Evolutionary conservation across 1,140 invertebrate species (phyloP).

Genomic region (Eurytemora carolleeae): DNA sequence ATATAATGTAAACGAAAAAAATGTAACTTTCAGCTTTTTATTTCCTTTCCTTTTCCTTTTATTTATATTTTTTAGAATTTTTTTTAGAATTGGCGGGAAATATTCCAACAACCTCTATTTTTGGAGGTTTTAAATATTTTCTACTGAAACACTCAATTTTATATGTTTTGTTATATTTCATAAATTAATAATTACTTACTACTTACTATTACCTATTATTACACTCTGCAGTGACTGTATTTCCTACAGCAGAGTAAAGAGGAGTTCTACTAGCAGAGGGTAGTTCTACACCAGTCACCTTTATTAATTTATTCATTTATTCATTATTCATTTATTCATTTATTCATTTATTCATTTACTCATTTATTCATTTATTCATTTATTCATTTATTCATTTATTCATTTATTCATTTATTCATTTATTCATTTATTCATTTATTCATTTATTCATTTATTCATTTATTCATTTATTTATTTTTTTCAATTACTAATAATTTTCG

Average conservation of each 20-base stretch:
- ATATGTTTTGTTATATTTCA: too few relatives aligned
- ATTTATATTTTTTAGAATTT: too few relatives aligned
- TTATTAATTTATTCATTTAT: background rate
- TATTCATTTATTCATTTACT: background rate
- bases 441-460: background rate
- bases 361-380: background rate
- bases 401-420: background rate
- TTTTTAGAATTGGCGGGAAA: too few relatives aligned
- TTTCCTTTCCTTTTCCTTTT: too few relatives aligned
- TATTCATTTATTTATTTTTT: background rate
- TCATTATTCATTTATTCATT: background rate
- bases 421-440: background rate
- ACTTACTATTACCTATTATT: too few relatives aligned
- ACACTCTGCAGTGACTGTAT: background rate
- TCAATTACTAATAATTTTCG: background rate
- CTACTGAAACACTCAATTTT: too few relatives aligned
- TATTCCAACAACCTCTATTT: too few relatives aligned
- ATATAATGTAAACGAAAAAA: too few relatives aligned
- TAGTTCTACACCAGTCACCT: background rate
- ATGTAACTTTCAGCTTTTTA: too few relatives aligned
- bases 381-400: background rate
- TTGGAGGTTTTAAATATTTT: too few relatives aligned
- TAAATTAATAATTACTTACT: too few relatives aligned
- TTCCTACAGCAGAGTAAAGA: background rate
- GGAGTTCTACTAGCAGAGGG: background rate